phyloP scores from a whole-genome alignment of 2,113 vertebrate genomes.

The Cettia cetti region DNA sequence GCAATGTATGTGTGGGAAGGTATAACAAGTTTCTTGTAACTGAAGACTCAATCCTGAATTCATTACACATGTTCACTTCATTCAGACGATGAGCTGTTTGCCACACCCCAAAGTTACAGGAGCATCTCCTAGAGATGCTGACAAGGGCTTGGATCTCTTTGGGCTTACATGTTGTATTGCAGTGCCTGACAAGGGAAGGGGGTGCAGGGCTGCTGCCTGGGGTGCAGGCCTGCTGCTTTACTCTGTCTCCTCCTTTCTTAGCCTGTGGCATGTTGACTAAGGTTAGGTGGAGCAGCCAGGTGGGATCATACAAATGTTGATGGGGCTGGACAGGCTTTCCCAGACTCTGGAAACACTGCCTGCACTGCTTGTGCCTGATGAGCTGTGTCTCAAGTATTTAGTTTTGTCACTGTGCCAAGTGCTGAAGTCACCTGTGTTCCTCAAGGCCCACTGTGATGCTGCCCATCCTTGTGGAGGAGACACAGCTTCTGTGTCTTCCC shows the following conservation, averaged over 20 bases:
- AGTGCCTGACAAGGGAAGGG: neutral
- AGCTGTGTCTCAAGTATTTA: neutral
- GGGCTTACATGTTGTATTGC: fast-evolving
- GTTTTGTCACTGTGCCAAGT: neutral
- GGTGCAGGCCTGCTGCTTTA: neutral
- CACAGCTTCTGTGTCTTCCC: neutral
- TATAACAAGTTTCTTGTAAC: neutral
- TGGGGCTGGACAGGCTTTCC: neutral
- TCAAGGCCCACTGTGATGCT: neutral
- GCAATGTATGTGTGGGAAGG: neutral
- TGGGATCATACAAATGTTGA: neutral
- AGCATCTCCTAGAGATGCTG: neutral
- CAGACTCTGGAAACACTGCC: neutral
- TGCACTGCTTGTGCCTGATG: neutral
- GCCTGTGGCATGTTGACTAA: neutral
- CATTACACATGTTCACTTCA: neutral
- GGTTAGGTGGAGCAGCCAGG: neutral
- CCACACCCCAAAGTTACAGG: fast-evolving
- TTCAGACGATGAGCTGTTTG: too few relatives aligned
- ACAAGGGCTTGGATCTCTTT: neutral
- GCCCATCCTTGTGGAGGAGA: neutral
- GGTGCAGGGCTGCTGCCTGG: neutral
- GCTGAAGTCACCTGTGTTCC: neutral
- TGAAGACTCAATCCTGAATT: neutral
- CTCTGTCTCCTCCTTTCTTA: neutral